These are phyloP conservation scores for Trissoscelio sp. DNA, from an alignment of 2,888 invertebrate genomes.

Conservation along the genomic window DNA sequence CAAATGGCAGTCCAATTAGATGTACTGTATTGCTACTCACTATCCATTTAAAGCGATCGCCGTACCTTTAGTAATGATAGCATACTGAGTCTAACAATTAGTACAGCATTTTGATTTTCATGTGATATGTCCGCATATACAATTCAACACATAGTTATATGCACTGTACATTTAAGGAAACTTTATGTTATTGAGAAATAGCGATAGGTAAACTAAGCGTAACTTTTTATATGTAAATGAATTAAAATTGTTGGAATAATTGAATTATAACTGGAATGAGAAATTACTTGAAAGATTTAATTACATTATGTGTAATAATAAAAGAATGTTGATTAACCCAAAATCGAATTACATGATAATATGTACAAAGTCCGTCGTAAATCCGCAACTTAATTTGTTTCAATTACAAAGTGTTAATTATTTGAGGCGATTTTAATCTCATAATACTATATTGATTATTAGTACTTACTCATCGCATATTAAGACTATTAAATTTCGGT, in stretches of 20 bases:
- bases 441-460: conserved; percentile 11
- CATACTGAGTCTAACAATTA: conserved; percentile 58
- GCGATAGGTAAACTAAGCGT: too few relatives aligned
- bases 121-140: conserved; percentile 20
- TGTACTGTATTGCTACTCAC: conserved; percentile 64
- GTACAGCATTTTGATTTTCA: conserved; percentile 52
- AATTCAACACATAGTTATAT: conserved; percentile 8
- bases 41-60: conserved; percentile 67
- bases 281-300: too few relatives aligned
- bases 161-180: neutral
- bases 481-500: neutral
- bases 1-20: conserved; percentile 67
- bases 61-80: conserved; percentile 55
- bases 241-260: too few relatives aligned
- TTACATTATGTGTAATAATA: too few relatives aligned
- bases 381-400: too few relatives aligned
- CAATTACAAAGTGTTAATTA: neutral
- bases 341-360: too few relatives aligned
- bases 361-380: too few relatives aligned
- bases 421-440: conserved; percentile 2
- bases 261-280: too few relatives aligned
- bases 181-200: neutral
- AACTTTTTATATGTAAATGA: too few relatives aligned
- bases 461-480: too few relatives aligned
- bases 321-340: too few relatives aligned